Evolutionary conservation across 2,888 invertebrate genomes (phyloP).

Genomic region (Andrena flavipes): DNA sequence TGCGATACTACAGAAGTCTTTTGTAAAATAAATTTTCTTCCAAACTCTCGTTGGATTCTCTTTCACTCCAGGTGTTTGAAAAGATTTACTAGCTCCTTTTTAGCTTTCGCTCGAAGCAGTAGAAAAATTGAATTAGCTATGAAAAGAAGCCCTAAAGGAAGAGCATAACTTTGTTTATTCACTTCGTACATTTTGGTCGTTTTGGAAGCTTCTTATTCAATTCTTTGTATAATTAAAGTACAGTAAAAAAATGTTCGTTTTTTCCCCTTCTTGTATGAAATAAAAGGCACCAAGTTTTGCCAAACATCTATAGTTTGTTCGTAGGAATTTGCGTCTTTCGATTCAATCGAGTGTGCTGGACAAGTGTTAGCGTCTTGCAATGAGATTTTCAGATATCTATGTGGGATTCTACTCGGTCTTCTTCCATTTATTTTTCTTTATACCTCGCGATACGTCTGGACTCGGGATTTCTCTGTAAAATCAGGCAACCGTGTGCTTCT

Average conservation of each 20-base stretch:
- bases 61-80: not conserved
- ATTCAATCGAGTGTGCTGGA: conserved; percentile 39
- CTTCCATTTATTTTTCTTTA: not conserved
- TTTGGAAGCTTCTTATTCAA: conserved; percentile 40
- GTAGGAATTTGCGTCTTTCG: conserved; percentile 47
- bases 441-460: conserved; percentile 33
- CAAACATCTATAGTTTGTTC: conserved; percentile 66
- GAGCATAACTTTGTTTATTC: conserved; percentile 54
- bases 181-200: conserved; percentile 55
- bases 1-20: not conserved
- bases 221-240: conserved; percentile 59
- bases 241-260: conserved; percentile 66
- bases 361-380: conserved; percentile 22
- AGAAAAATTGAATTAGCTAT: conserved; percentile 36
- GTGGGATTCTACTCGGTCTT: conserved; percentile 21
- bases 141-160: conserved; percentile 56
- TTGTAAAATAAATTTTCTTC: conserved; percentile 28
- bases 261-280: conserved; percentile 66
- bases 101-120: conserved; percentile 20
- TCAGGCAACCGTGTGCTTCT: conserved; percentile 13
- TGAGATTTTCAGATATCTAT: conserved; percentile 18
- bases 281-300: conserved; percentile 72
- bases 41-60: conserved; percentile 25
- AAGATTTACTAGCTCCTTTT: conserved; percentile 4
- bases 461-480: conserved; percentile 28